Evolutionary conservation across 2,113 vertebrate species (phyloP).

Genomic region (Anas platyrhynchos): DNA sequence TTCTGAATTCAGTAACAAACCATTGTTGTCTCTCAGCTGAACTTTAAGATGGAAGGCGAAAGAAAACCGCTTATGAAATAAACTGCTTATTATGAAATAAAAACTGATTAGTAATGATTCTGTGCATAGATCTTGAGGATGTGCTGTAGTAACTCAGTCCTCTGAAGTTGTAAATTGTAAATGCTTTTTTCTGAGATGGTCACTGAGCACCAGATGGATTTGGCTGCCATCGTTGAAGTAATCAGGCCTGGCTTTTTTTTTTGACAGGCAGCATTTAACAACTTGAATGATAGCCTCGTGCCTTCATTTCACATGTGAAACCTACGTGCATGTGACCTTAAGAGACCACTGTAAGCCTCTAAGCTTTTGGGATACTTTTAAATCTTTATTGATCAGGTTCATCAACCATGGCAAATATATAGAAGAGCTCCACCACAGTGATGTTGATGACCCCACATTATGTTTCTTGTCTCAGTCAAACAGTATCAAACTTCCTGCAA

Average conservation of each 20-base stretch:
- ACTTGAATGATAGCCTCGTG: slow-evolving; percentile 22
- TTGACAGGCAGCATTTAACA: slow-evolving; percentile 68
- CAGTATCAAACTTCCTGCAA: neutral
- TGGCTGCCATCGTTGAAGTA: slow-evolving; percentile 48
- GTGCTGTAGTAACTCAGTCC: slow-evolving; percentile 2
- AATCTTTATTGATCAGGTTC: slow-evolving; percentile 11
- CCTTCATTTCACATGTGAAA: slow-evolving; percentile 23
- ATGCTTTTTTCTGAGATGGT: slow-evolving; percentile 54
- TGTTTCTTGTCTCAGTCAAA: neutral
- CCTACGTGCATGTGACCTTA: neutral
- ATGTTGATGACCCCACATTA: neutral
- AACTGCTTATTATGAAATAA: neutral
- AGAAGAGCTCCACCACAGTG: neutral
- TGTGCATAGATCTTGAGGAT: neutral
- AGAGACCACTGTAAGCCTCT: neutral
- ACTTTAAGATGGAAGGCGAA: neutral
- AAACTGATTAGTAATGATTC: slow-evolving; percentile 52
- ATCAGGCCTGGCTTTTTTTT: slow-evolving; percentile 54
- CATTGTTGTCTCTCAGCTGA: neutral
- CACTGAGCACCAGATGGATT: slow-evolving; percentile 68
- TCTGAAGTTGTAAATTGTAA: slow-evolving; percentile 1
- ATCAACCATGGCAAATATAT: neutral
- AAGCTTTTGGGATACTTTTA: slow-evolving; percentile 28
- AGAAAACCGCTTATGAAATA: neutral
- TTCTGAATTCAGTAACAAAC: neutral